Evolutionary conservation across 2,113 vertebrate genomes (phyloP), one percentile per base, ranked within the genome.

Genomic region (Mastomys natalensis): DNA sequence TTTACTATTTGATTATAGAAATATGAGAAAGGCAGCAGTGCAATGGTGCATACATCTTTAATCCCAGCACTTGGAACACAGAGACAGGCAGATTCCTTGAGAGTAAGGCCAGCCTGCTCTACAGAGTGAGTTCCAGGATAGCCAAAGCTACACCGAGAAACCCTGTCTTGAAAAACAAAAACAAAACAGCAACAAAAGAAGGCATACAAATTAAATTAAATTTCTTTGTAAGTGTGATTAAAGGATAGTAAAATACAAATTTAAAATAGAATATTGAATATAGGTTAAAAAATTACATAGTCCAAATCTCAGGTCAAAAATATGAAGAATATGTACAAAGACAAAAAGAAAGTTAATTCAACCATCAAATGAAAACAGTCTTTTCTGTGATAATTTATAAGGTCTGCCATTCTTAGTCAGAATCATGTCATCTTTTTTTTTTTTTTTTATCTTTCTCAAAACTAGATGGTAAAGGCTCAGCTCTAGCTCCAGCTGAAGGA

Each of bases 1-100:
- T 58, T 68, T 58, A 74, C 62, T 78, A 64, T 72, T 86, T 87
- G 64, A 94, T 81, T 97, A 93, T 15, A 37, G 43, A 93, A 86
- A 60, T 88, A 74, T 78, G 64, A 60, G 22, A 78, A 66, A 62
- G 74, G 13, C 31, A 62, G 13, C 40, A 8, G 60, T 34, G 19
- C 31, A 16, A 40, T 62, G 58, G 58, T 29, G 51, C 7, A 1
- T 3, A 43, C 1, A 10, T 34, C n/a, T 60, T 82, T 82, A 82
- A 26, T 24, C 53, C 22, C 12, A 62, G 80, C 80, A 60, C 80
- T 43, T 7, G 37, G 11, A 13, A 82, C 2, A 1, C 19, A 80
- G 34, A 37, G 31, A 31, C 34, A 58, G 21, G 37, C 17, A 22
- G 31, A 58, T 31, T 22, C 34, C 55, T 19, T 81, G 53, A n/a